These are phyloP conservation scores for Octodon degus DNA, from an alignment of 2,113 vertebrate genomes.

Conservation along the genomic window DNA sequence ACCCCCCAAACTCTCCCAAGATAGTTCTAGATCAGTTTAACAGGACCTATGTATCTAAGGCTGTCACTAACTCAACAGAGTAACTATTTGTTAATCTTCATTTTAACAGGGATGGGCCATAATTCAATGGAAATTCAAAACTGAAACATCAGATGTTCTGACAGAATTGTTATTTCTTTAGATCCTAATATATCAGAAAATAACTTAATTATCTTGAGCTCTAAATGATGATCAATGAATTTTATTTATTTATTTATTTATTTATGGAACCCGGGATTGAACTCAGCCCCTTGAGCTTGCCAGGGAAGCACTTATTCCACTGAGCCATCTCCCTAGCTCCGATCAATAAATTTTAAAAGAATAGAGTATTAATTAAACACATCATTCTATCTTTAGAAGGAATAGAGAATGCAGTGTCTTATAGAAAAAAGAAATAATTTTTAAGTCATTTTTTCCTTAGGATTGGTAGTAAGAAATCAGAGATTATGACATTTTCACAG, in stretches of 20 bases:
- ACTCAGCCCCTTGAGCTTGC: too few species aligned
- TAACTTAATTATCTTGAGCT: neutral
- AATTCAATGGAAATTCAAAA: neutral
- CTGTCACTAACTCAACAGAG: neutral
- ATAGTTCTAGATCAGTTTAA: neutral
- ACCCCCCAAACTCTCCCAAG: rapidly evolving
- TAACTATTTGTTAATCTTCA: neutral
- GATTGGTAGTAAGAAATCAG: neutral
- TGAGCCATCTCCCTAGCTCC: too few species aligned
- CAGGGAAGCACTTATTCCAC: too few species aligned
- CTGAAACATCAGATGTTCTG: neutral
- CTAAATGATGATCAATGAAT: neutral
- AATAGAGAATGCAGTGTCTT: neutral
- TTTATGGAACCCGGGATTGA: too few species aligned
- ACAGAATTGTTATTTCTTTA: neutral
- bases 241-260: neutral
- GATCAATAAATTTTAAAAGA: conserved; percentile 12
- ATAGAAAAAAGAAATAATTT: neutral
- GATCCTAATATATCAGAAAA: neutral
- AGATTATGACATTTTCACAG: neutral
- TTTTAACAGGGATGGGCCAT: neutral
- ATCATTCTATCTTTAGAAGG: neutral
- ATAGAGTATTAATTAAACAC: neutral
- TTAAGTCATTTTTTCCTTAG: neutral
- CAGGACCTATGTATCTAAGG: neutral